Conservation (phyloP, 2,797 vertebrate genomes). For the Betta splendens region DNA sequence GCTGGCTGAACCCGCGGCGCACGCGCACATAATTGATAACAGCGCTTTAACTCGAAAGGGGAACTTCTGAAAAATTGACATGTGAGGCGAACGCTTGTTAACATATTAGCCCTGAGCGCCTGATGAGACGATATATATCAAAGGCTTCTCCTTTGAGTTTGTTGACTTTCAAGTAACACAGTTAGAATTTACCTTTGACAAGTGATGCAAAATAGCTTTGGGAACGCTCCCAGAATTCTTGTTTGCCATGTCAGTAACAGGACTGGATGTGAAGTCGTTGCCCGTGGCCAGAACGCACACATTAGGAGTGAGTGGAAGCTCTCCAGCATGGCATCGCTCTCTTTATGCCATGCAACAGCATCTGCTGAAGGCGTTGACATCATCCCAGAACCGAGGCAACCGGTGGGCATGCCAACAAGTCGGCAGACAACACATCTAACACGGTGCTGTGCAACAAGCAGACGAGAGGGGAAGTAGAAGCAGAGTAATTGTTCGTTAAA, state of each 20-base stretch:
- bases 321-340: slow-evolving; percentile 56
- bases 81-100: slow-evolving; percentile 36
- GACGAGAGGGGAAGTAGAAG: slow-evolving; percentile 1
- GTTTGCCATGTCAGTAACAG: slow-evolving; percentile 55
- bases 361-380: slow-evolving; percentile 64
- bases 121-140: slow-evolving; percentile 49
- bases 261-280: slow-evolving; percentile 62
- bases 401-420: slow-evolving; percentile 51
- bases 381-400: slow-evolving; percentile 60
- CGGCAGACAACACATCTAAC: slow-evolving; percentile 44
- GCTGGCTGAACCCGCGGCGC: slow-evolving; percentile 26
- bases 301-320: slow-evolving; percentile 58
- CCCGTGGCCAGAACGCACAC: slow-evolving; percentile 63
- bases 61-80: slow-evolving; percentile 47
- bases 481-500: slow-evolving; percentile 9
- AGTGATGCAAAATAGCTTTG: slow-evolving; percentile 54
- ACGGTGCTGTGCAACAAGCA: slow-evolving; percentile 13
- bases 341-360: slow-evolving; percentile 65
- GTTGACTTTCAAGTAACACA: slow-evolving; percentile 47
- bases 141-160: slow-evolving; percentile 44
- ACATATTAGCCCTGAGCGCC: slow-evolving; percentile 43
- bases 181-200: slow-evolving; percentile 64
- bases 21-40: slow-evolving; percentile 27
- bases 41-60: slow-evolving; percentile 30
- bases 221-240: slow-evolving; percentile 54